Evolutionary conservation across 2,113 vertebrate species (phyloP).

Genomic region (Gasterosteus aculeatus): DNA sequence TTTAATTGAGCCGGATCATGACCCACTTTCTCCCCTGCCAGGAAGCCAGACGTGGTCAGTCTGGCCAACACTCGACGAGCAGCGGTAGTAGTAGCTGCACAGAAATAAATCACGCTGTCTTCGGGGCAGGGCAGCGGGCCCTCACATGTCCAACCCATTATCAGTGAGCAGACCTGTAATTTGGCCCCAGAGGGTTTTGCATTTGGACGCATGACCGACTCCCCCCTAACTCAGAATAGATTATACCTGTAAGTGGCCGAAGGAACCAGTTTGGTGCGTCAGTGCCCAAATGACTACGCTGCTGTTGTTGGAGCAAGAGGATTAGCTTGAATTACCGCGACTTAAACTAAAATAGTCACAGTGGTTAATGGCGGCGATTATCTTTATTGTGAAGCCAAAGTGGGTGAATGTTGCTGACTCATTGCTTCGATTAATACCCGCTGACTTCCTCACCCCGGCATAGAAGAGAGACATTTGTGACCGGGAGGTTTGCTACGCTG

Average conservation of each 20-base stretch:
- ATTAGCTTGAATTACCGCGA: background rate
- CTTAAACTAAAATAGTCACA: constrained; percentile 4
- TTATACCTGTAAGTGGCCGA: background rate
- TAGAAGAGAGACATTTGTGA: background rate
- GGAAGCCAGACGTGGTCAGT: constrained; percentile 23
- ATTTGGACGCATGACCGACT: background rate
- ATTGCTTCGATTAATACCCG: too few relatives aligned
- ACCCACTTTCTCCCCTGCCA: constrained; percentile 43
- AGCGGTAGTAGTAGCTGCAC: constrained; percentile 49
- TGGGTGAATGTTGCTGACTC: background rate
- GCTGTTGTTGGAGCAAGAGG: background rate
- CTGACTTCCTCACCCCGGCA: background rate
- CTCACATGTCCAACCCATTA: constrained; percentile 5
- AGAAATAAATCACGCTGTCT: constrained; percentile 39
- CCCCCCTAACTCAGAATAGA: background rate
- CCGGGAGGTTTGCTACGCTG: background rate
- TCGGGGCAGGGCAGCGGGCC: background rate
- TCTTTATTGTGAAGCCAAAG: background rate
- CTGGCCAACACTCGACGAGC: constrained; percentile 11
- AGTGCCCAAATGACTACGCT: background rate
- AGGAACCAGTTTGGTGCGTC: background rate
- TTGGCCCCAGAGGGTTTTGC: background rate
- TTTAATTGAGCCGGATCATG: constrained; percentile 5
- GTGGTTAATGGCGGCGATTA: background rate
- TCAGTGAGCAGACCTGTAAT: constrained; percentile 11